Evolutionary conservation across 1,140 invertebrate genomes (phyloP).

Genomic region (Akabosia matsudoensis): DNA sequence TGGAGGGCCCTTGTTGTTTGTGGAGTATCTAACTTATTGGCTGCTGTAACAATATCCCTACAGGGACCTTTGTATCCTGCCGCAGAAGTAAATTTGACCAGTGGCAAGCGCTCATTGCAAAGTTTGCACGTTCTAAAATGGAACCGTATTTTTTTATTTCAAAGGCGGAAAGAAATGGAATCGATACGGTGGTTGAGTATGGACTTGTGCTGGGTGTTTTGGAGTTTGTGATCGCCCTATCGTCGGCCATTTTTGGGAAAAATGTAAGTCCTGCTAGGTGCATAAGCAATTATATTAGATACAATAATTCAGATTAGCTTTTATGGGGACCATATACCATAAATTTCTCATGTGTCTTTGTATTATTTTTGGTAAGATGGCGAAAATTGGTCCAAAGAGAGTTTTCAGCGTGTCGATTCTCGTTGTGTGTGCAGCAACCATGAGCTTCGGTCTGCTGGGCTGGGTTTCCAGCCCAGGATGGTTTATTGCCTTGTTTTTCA

Average conservation of each 20-base stretch:
- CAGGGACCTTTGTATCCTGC: no score
- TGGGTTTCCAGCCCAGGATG: conserved; percentile 52
- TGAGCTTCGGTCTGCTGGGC: conserved; percentile 58
- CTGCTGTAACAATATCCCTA: no score
- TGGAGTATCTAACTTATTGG: no score
- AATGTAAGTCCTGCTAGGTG: background rate
- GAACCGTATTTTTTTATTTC: conserved; percentile 52
- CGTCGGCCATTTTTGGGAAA: conserved; percentile 32
- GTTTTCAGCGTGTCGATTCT: conserved; percentile 58
- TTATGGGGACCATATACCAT: background rate
- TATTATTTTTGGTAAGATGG: conserved; percentile 57
- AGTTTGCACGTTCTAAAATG: conserved; percentile 28
- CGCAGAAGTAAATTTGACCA: background rate
- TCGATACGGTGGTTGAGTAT: conserved; percentile 79
- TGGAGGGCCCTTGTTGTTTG: no score
- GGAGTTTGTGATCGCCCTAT: conserved; percentile 78
- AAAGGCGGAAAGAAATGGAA: conserved; percentile 73
- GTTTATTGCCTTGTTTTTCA: conserved; percentile 60
- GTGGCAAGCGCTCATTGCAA: background rate
- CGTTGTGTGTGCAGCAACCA: conserved; percentile 49
- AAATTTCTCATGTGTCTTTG: background rate
- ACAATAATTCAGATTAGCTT: background rate
- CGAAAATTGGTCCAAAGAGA: conserved; percentile 69
- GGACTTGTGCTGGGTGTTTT: conserved; percentile 90
- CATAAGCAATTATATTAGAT: background rate